Evolutionary conservation across 2,113 vertebrate species (phyloP).

Genomic region (Phalacrocorax carbo): DNA sequence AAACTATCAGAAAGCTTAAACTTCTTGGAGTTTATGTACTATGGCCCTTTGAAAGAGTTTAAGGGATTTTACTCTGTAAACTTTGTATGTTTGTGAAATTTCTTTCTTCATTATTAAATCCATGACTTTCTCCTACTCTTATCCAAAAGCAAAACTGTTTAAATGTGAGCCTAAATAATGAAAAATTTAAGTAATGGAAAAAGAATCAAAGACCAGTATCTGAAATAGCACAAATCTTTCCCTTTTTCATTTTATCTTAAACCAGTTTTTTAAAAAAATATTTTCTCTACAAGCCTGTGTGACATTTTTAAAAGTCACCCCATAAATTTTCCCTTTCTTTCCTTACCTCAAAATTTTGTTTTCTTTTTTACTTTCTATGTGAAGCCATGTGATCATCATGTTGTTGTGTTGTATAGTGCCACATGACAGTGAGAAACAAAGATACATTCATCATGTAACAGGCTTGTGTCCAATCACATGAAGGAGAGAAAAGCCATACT

Average conservation of each 20-base stretch:
- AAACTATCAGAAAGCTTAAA: conserved; percentile 1
- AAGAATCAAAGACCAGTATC: not conserved
- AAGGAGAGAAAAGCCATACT: not conserved
- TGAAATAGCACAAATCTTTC: not conserved
- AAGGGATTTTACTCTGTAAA: conserved; percentile 35
- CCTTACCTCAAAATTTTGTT: not conserved
- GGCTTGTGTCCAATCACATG: not conserved
- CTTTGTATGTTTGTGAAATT: not conserved
- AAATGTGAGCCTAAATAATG: not conserved
- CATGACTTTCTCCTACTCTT: not conserved
- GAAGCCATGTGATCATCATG: not conserved
- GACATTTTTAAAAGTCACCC: not conserved
- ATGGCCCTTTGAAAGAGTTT: conserved; percentile 1
- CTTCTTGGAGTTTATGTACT: not conserved
- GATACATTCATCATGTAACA: not conserved
- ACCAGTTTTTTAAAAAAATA: not conserved
- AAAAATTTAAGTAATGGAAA: not conserved
- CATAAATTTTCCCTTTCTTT: not conserved
- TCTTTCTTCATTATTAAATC: conserved; percentile 15
- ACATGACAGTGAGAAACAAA: not conserved
- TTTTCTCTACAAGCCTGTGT: not conserved
- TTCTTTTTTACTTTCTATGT: not conserved
- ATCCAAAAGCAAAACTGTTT: not conserved
- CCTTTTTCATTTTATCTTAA: not conserved
- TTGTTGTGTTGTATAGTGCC: not conserved